A percentile compares a stretch with the other conserved stretches of the same genome.
Evolutionary conservation across 2,888 invertebrate species (phyloP).

Genomic region (Plagodis pulveraria): DNA sequence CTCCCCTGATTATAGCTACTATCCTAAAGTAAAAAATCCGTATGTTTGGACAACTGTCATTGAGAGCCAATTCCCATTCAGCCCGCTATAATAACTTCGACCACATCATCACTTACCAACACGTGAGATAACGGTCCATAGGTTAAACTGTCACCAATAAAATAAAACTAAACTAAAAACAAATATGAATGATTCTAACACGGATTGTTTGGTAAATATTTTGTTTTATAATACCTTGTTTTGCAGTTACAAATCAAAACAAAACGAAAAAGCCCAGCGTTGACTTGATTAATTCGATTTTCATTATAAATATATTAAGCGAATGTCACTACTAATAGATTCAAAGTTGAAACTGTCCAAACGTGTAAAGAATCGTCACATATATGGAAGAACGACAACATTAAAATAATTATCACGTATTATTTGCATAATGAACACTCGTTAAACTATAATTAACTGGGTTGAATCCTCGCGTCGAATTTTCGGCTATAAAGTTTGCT

Average conservation of each 20-base stretch:
- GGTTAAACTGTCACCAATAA: too few species aligned
- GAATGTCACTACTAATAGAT: slow-evolving; percentile 24
- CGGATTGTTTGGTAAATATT: too few species aligned
- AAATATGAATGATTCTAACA: too few species aligned
- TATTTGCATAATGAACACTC: slow-evolving; percentile 64
- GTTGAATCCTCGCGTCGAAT: slow-evolving; percentile 25
- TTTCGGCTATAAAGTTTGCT: slow-evolving; percentile 1
- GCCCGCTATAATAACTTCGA: too few species aligned
- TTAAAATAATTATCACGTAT: slow-evolving; percentile 35
- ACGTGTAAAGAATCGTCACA: slow-evolving; percentile 57
- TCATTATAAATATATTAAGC: slow-evolving; percentile 27
- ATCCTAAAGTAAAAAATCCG: too few species aligned
- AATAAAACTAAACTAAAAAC: too few species aligned
- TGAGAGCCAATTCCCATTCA: too few species aligned
- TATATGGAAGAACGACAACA: slow-evolving; percentile 57
- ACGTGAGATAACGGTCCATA: too few species aligned
- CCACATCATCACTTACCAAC: too few species aligned
- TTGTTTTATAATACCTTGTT: slow-evolving; percentile 11
- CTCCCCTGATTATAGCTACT: too few species aligned
- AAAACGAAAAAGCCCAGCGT: not conserved
- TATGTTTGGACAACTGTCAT: too few species aligned
- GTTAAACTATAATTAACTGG: slow-evolving; percentile 20
- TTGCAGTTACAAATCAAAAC: slow-evolving; percentile 2
- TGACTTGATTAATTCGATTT: not conserved
- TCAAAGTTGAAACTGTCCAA: slow-evolving; percentile 45